These are phyloP conservation scores for Hypsopygia costalis DNA, from an alignment of 2,888 invertebrate genomes.

Conservation along the genomic window DNA sequence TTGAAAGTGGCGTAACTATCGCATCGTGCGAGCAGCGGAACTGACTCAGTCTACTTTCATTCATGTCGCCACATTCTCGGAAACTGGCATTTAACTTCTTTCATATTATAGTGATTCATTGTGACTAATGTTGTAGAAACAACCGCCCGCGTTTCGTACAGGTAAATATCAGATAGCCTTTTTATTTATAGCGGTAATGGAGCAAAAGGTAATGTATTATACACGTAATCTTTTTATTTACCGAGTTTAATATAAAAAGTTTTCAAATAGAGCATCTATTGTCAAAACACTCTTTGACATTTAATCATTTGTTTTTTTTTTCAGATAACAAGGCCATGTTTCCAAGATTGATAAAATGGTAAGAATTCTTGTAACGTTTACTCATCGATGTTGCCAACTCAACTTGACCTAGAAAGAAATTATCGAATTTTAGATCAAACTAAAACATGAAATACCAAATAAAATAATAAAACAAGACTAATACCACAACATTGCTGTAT, in stretches of 20 bases:
- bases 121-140: constrained; percentile 32
- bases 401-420: too few relatives aligned
- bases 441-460: too few relatives aligned
- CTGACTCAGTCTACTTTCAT: constrained; percentile 62
- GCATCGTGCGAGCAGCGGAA: constrained; percentile 28
- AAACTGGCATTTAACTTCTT: constrained; percentile 30
- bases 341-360: constrained; percentile 4
- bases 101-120: constrained; percentile 43
- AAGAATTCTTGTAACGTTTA: too few relatives aligned
- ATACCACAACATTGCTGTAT: too few relatives aligned
- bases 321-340: constrained; percentile 3
- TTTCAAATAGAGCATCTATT: too few relatives aligned
- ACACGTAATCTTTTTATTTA: too few relatives aligned
- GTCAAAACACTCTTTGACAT: too few relatives aligned
- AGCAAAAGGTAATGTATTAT: too few relatives aligned
- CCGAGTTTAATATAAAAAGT: too few relatives aligned
- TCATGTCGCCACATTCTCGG: constrained; percentile 48
- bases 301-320: not conserved
- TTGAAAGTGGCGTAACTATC: constrained; percentile 45
- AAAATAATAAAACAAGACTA: too few relatives aligned
- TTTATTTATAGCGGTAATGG: not conserved
- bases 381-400: not conserved
- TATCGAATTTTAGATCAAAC: too few relatives aligned
- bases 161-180: constrained; percentile 2
- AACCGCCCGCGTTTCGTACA: not conserved